Base-by-base conservation (phyloP, 2,888 invertebrate species). In the Tachina grossa region DNA sequence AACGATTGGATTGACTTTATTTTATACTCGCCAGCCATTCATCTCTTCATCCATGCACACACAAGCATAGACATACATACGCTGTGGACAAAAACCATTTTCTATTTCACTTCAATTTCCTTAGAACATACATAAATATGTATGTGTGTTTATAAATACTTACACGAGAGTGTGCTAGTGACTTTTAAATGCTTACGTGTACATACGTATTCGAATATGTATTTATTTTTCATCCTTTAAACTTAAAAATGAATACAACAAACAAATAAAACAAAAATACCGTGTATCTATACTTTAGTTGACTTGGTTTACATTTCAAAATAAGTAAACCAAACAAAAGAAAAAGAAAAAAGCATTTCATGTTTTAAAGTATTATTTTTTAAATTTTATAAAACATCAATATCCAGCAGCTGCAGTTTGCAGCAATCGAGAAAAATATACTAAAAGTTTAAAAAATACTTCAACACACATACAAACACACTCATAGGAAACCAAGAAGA, bases 231-330 rank as follows among this genome's bases (percentile, higher is more conserved):
- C 71, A 72, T 76, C 65, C 49, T 66, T 59, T 76, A 61, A 72
- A 84, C 51, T 57, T 49, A 41, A 65, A 63, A 65, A 72, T 19
- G 43, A 69, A 68, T 74, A 78, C 66, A 68, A 61, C 22, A 77
- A 71, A 66, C 45, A 75, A 59, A n/a, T 9, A 19, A 5, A 74
- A 65, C 19, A 59, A 57, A 66, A 55, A 69, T 45, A n/a, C 47
- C 45, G 63, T 79, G 75, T 57, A 57, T 72, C 83, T 81, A 49
- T 74, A 68, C 81, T 68, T 81, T 57, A 75, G 63, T 55, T 81
- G 81, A 85, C 81, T 85, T 85, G 81, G 82, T 82, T 85, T 82
- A 79, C 78, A 82, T 85, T 85, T 82, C 14, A 14, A 71, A 75
- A 79, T 51, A 72, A 75, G 19, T 75, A 51, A 72, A 76, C 57